Conservation (phyloP, 2,888 invertebrate species). For the Trichogramma dendrolimi region DNA sequence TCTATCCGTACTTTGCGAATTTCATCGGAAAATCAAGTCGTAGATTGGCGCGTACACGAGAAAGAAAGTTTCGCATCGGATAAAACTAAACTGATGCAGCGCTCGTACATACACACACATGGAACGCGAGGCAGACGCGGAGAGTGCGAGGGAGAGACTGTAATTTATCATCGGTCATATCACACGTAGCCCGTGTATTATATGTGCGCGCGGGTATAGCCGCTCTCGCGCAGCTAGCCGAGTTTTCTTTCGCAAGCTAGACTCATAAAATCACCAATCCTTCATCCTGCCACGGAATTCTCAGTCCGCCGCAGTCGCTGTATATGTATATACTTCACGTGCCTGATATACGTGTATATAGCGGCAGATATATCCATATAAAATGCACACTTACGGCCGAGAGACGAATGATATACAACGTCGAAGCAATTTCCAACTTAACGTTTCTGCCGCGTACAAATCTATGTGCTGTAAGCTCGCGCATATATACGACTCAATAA, state of each 20-base stretch:
- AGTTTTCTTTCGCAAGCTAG: background rate
- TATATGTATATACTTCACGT: background rate
- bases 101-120: no score
- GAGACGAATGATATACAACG: slow-evolving; percentile 1
- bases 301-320: background rate
- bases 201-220: no score
- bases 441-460: slow-evolving; percentile 4
- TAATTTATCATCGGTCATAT: no score
- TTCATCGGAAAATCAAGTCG: no score
- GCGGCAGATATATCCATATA: background rate
- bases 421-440: slow-evolving; percentile 22
- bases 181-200: no score
- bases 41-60: no score
- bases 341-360: background rate
- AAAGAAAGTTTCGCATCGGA: no score
- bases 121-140: no score
- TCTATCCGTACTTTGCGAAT: no score
- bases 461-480: background rate
- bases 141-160: no score
- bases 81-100: no score
- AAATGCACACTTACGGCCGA: no score
- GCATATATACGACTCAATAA: slow-evolving; percentile 3
- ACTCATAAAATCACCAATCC: background rate
- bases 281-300: background rate
- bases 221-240: background rate